Evolutionary conservation across 1,140 invertebrate genomes (phyloP), one percentile per base, ranked within the genome.

Genomic region (Brachionus rotundiformis): DNA sequence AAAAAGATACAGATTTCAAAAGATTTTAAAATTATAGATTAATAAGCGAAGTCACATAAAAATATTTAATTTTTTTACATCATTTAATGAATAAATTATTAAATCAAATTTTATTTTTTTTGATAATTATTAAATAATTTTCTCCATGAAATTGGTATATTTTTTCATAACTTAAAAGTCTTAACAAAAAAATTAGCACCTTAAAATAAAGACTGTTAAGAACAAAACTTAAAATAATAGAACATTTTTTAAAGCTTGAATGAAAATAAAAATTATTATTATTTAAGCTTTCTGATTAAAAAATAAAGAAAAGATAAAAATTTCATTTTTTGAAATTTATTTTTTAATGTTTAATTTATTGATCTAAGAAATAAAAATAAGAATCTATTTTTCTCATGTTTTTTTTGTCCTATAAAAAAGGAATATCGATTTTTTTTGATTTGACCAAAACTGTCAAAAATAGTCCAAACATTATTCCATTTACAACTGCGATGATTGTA

Each of bases 351-450:
- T 23, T 59, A 59, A 59, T 59, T 59, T 13, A 49, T 3, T 49
- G n/a, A n/a, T n/a, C n/a, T n/a, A n/a, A n/a, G n/a, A n/a, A 54
- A 19, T 54, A 19, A 63, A 63, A 27, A 1, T 29, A n/a, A 11
- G 13, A n/a, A n/a, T n/a, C 11, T 29, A 23, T 29, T 13, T 29
- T 13, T 23, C n/a, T 29, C 7, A 29, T 63, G 0, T 29, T 23
- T 63, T 29, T 63, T 29, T 11, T 36, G 11, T 13, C 16, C 36
- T 36, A 68, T 19, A 73, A 19, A 63, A 79, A 59, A 1, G 76
- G 29, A n/a, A 79, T 8, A 29, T 79, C 59, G 3, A 79, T 59
- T 79, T 79, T 79, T n/a, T 79, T 79, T 19, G 47, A 36, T 27
- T 79, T 79, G n/a, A 59, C 25, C 23, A 79, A 39, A 54, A 79